Percentiles rank a stretch among this genome's conserved stretches.
Evolutionary conservation across 2,113 vertebrate genomes (phyloP).

Genomic region (Herpailurus yagouaroundi): DNA sequence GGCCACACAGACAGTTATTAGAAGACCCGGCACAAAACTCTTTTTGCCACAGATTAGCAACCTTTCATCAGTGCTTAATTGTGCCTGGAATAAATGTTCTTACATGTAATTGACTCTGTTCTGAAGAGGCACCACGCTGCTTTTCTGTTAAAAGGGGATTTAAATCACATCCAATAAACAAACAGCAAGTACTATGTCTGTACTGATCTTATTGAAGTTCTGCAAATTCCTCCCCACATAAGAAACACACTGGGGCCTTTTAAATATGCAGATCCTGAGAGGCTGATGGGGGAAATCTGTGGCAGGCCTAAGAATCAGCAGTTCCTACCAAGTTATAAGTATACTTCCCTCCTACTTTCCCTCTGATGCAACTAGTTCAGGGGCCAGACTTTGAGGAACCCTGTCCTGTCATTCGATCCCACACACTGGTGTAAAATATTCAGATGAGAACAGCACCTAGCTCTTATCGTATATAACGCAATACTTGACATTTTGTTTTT

Average conservation of each 20-base stretch:
- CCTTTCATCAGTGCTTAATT: constrained; percentile 15
- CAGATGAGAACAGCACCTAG: not conserved
- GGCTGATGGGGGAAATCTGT: not conserved
- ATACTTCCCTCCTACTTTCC: fast-evolving
- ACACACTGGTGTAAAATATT: not conserved
- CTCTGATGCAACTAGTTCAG: not conserved
- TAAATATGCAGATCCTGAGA: not conserved
- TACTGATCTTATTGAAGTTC: not conserved
- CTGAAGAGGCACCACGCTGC: not conserved
- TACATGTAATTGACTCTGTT: not conserved
- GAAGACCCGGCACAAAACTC: not conserved
- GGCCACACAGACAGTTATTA: not conserved
- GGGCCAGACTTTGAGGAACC: not conserved
- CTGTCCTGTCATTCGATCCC: not conserved
- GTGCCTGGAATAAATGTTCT: constrained; percentile 1
- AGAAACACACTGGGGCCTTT: not conserved
- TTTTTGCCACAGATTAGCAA: not conserved
- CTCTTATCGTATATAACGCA: not conserved
- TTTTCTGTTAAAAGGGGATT: constrained; percentile 53
- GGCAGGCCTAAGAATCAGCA: not conserved
- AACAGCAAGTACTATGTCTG: not conserved
- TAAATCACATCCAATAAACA: constrained; percentile 13
- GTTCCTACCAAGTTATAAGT: not conserved
- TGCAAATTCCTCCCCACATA: not conserved
- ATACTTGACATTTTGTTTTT: not conserved